Evolutionary conservation across 1,140 invertebrate species (phyloP).

Genomic region (Babylonia areolata): DNA sequence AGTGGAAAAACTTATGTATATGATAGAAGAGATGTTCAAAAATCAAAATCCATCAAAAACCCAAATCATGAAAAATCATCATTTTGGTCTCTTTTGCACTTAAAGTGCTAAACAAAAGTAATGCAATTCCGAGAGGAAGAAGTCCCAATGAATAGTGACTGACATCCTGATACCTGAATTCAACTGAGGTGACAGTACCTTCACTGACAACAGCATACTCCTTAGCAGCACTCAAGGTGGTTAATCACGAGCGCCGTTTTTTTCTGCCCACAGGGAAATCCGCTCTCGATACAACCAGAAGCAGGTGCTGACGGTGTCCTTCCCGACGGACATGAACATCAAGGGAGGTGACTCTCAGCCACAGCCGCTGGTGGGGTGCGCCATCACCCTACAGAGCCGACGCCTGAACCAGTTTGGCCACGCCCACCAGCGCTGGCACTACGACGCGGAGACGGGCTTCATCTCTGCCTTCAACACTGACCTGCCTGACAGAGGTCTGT

Average conservation of each 20-base stretch:
- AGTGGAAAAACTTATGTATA: no score
- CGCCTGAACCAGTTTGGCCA: conserved; percentile 68
- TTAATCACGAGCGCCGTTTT: background rate
- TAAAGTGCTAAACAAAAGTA: no score
- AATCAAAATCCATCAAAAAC: no score
- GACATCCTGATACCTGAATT: no score
- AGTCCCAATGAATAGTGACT: no score
- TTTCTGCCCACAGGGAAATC: conserved; percentile 62
- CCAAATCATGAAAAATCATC: no score
- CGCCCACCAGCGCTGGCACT: conserved; percentile 73
- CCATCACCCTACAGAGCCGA: conserved; percentile 66
- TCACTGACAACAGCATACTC: no score
- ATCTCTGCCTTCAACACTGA: conserved; percentile 73
- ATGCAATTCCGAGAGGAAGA: no score
- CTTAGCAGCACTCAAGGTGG: no score
- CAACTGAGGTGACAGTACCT: no score
- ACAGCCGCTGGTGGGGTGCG: conserved; percentile 63
- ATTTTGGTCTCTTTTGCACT: no score
- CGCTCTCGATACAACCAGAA: conserved; percentile 61
- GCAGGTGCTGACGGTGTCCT: conserved; percentile 64
- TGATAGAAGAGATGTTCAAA: no score
- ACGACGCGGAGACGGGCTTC: conserved; percentile 72
- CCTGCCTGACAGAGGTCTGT: conserved; percentile 68
- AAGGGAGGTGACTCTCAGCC: conserved; percentile 59
- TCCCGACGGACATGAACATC: conserved; percentile 63